Evolutionary conservation across 2,888 invertebrate species (phyloP).

Genomic region (Nomada hirtipes): DNA sequence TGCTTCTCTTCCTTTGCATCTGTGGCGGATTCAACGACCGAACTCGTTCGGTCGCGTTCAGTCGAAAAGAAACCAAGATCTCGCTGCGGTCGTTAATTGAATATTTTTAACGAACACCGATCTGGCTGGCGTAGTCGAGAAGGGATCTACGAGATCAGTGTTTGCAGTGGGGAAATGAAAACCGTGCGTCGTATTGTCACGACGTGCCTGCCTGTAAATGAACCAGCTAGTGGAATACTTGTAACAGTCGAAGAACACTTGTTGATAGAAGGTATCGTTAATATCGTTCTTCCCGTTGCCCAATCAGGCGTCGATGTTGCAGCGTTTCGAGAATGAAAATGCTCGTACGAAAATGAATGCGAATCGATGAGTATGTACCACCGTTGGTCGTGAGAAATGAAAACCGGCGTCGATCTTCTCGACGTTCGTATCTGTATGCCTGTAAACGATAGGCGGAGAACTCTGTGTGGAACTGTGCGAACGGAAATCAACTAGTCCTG

Average conservation of each 20-base stretch:
- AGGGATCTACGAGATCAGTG: slow-evolving; percentile 6
- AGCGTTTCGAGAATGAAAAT: background rate
- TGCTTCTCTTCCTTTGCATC: slow-evolving; percentile 1
- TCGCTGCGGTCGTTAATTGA: background rate
- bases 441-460: slow-evolving; percentile 35
- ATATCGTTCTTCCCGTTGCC: background rate
- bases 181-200: slow-evolving; percentile 54
- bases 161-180: slow-evolving; percentile 46
- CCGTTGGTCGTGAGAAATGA: slow-evolving; percentile 14
- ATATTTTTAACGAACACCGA: background rate
- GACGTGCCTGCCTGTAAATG: slow-evolving; percentile 52
- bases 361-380: background rate
- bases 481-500: slow-evolving; percentile 32
- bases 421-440: slow-evolving; percentile 13
- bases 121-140: background rate
- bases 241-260: background rate
- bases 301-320: slow-evolving; percentile 1
- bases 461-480: background rate
- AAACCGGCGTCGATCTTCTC: slow-evolving; percentile 43
- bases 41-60: background rate
- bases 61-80: background rate
- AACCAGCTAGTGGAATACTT: background rate
- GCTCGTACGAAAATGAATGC: no score
- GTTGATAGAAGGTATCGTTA: slow-evolving; percentile 2
- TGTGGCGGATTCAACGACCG: slow-evolving; percentile 12